Conservation (phyloP, 2,797 vertebrate genomes). For the Onychomys arenicola region DNA sequence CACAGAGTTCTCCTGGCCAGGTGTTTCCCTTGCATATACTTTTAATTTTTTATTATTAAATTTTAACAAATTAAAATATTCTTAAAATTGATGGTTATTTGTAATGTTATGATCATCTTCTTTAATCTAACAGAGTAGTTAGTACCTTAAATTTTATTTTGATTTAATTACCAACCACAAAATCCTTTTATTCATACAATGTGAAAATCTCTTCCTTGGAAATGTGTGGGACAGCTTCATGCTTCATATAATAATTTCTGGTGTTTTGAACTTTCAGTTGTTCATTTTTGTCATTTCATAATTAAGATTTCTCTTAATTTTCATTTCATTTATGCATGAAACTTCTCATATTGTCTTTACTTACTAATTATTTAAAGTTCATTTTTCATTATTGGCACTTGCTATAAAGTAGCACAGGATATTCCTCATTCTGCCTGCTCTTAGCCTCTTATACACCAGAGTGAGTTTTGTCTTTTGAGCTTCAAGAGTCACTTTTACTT, state of each 20-base stretch:
- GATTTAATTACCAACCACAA: neutral
- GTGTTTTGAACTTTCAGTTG: neutral
- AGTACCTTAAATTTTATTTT: slow-evolving; percentile 51
- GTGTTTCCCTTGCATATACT: neutral
- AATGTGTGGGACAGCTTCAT: neutral
- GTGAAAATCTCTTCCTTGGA: slow-evolving; percentile 24
- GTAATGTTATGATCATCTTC: slow-evolving; percentile 7
- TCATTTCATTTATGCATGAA: slow-evolving; percentile 35
- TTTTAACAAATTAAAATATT: neutral
- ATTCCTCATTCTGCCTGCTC: neutral
- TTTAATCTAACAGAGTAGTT: slow-evolving; percentile 32
- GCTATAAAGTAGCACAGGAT: neutral
- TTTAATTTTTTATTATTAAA: neutral
- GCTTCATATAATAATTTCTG: neutral
- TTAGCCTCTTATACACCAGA: neutral
- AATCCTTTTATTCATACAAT: slow-evolving; percentile 16
- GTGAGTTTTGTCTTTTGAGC: neutral
- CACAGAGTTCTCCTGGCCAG: neutral
- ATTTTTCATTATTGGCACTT: neutral
- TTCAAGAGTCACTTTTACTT: neutral
- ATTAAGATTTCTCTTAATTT: neutral
- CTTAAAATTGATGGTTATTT: neutral
- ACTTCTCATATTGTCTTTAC: neutral
- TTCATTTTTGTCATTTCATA: neutral
- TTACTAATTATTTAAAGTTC: neutral